Percentiles rank a stretch among this genome's conserved stretches.
phyloP scores from a whole-genome alignment of 2,113 vertebrate genomes.

The Mus pahari region DNA sequence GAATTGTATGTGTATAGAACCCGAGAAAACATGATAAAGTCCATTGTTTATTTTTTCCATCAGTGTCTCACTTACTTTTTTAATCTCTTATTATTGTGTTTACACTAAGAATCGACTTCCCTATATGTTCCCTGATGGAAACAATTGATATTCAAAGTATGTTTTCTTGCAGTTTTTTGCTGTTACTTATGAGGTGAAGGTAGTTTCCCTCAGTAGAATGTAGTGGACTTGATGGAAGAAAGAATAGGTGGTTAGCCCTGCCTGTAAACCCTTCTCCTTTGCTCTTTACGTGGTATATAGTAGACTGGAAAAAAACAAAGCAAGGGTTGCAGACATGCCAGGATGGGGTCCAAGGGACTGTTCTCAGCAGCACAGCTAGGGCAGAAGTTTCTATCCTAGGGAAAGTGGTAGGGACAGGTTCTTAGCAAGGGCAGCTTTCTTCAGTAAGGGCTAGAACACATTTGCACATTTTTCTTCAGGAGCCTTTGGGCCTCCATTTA shows the following conservation, averaged over 20 bases:
- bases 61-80: slow-evolving; percentile 16
- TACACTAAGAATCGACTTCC: slow-evolving; percentile 51
- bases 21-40: slow-evolving; percentile 48
- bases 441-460: not conserved
- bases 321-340: not conserved
- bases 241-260: not conserved
- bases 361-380: not conserved
- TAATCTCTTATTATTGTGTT: slow-evolving; percentile 7
- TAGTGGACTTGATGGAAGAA: not conserved
- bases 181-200: not conserved
- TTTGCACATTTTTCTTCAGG: not conserved
- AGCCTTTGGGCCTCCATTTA: not conserved
- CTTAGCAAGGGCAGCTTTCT: not conserved
- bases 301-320: not conserved
- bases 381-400: not conserved
- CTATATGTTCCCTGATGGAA: not conserved
- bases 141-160: slow-evolving; percentile 36
- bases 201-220: not conserved
- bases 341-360: not conserved
- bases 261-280: not conserved
- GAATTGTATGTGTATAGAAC: slow-evolving; percentile 68
- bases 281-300: not conserved
- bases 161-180: slow-evolving; percentile 44
- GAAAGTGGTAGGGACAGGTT: not conserved
- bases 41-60: slow-evolving; percentile 43